Evolutionary conservation across 2,888 invertebrate species (phyloP), one percentile per base, ranked within the genome.

Genomic region (Pherbina coryleti): DNA sequence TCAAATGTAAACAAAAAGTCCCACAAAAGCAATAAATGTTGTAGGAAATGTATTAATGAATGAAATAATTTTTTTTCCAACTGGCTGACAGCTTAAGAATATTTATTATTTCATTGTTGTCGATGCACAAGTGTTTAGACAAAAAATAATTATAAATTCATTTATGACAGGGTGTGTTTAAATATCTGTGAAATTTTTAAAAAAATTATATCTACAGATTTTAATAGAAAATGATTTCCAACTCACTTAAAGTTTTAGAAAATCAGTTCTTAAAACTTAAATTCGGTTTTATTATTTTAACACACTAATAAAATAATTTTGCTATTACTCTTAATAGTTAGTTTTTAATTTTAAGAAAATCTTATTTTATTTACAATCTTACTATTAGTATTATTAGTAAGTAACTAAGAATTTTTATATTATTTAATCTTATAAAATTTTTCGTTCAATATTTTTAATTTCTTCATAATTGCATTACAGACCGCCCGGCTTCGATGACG

Each of bases 401-500:
- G n/a, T n/a, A n/a, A n/a, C n/a, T n/a, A n/a, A n/a, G 11, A 3
- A 11, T 60, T 60, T 22, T 60, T 60, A 22, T 22, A 19, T 14
- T 11, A 14, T 19, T 19, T 22, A 53, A 53, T n/a, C n/a, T 60
- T 60, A 60, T 8, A 57, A 9, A 31, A 17, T 34, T 55, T 37
- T 67, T 77, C 51, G 9, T 25, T n/a, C n/a, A n/a, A n/a, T 44
- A 14, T 66, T 28, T 49, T 34, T 76, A 22, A 28, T 25, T 22
- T 44, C 49, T 64, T 25, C 9, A 34, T 44, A 51, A 67, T 37
- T 74, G 22, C 34, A 25, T 80, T 80, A 19, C 90, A 95, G 95
- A 87, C 94, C 95, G 51, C 92, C 94, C 74, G 94, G 94, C 84
- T 28, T 31, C 62, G 94, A 95, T 85, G 91, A 93, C 75, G 94